Base-by-base conservation (phyloP, 2,113 vertebrate genomes). In the Ginglymostoma cirratum region DNA sequence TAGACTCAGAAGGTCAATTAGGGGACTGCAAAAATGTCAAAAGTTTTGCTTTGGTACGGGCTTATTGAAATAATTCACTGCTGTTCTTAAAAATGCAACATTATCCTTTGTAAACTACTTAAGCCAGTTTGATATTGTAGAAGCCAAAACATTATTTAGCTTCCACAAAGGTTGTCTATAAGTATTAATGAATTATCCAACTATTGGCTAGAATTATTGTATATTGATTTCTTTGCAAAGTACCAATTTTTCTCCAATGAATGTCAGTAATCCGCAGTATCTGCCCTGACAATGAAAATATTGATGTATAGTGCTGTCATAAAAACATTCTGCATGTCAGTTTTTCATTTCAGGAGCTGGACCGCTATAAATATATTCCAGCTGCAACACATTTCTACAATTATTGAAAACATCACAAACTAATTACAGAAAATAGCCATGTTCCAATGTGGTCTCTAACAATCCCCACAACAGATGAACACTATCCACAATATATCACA, bases 351-450 rank as follows among this genome's bases (percentile, higher is more conserved):
- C 67, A 48, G 94, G 69, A 95, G 24, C 42, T 95, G 45, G 93
- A 94, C 42, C 70, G 93, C 42, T 45, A 70, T 70, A 76, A 95
- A 95, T 72, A 95, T 95, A 95, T 95, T 95, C 94, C 94, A 95
- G 94, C 94, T 95, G 67, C 67, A 94, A 42, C 65, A 94, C 93
- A 95, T 95, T 95, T 30, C 69, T 27, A 95, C 45, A 94, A 94
- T 94, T 76, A 95, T 95, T 95, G 69, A 95, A 95, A 95, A 72
- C 45, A 72, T 95, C 94, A 76, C 94, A 48, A 52, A 70, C 94
- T 95, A 95, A 95, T 95, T 95, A 76, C 94, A 76, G 69, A 52
- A 95, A 95, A 95, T 95, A 95, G 42, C 94, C 48, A 72, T 72
- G 67, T 48, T 52, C 67, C 69, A 95, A 93, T 23, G 89, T 93